Evolutionary conservation across 2,797 vertebrate genomes (phyloP), one percentile per base, ranked within the genome.

Genomic region (Tolypeutes matacus): DNA sequence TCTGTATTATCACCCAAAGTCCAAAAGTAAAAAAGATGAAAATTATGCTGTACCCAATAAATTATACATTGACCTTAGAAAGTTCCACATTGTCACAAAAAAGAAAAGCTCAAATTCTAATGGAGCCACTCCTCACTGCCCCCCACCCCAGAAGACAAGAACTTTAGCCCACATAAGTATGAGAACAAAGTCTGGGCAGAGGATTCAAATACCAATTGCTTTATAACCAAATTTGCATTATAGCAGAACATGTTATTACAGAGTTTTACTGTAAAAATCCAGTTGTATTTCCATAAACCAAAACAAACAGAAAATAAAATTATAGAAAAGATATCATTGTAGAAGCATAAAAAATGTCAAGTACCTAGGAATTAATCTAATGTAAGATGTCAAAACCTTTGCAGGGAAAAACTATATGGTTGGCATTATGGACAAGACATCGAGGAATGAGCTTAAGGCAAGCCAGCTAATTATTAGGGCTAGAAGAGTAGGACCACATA

Each of bases 381-480:
- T 80, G 34, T 83, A 80, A 86, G 29, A 60, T 64, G 27, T 69
- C 14, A 14, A 84, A 86, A 84, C 39, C 25, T 91, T 15, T 70
- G 31, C 34, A 83, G 18, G 84, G 53, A 85, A 12, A 34, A 31
- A 70, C 70, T 84, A 5, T 0, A 6, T 56, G 70, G 31, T n/a
- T 49, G 51, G 60, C 8, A 20, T 65, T 73, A 27, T 10, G 31
- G 93, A 49, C 89, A 81, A 49, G 12, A 85, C 64, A 89, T 76
- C 11, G 23, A 95, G 78, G 60, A 86, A 62, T 34, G 46, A 95
- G 69, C 58, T 91, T 67, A 89, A 88, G 85, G 81, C 76, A 75
- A 70, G 82, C 75, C 84, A 60, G 42, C 89, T 95, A 91, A 96
- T 96, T 89, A 96, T 96, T 76, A 93, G 15, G 4, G 34, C 49